Evolutionary conservation across 2,113 vertebrate genomes (phyloP), one percentile per base, ranked within the genome.

Genomic region (Phycodurus eques): DNA sequence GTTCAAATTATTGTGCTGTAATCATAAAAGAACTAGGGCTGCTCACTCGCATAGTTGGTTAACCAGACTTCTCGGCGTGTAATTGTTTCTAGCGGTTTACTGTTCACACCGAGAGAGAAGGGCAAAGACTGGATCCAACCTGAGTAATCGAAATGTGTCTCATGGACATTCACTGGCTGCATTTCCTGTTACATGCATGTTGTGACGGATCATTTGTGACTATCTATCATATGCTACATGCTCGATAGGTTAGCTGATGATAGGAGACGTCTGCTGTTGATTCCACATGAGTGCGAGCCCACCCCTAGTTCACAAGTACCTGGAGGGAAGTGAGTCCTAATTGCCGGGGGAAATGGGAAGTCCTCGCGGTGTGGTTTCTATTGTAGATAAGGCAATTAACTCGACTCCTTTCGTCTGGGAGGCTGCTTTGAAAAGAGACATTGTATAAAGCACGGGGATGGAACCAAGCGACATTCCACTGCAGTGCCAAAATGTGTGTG

Each of bases 351-450:
- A 88, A 60, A 79, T 85, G 73, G 83, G 83, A 80, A 47, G 76
- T 73, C 72, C 78, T 79, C 78, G 74, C 82, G 77, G 79, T 77
- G 83, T 75, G 65, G 76, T 72, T 83, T 83, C 83, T 77, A 83
- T 92, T 89, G 87, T 90, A 46, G 68, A 78, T 72, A 67, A 80
- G 75, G 89, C 78, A 88, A 88, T 91, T 87, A 88, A 85, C 73
- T 80, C 69, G 47, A 70, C 68, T 84, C 77, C 84, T 86, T 83
- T 86, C 73, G 85, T 88, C 73, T 76, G 62, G 74, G 67, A 61
- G 72, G 83, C 81, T 83, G 67, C 73, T 90, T 85, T 86, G 79
- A 84, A 83, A 83, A 78, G 80, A 82, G 76, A 79, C 84, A 75
- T 87, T 80, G 84, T 85, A 57, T 65, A 72, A 79, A 88, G 75